phyloP scores from a whole-genome alignment of 2,113 vertebrate genomes.

The Microcebus tavaratra region DNA sequence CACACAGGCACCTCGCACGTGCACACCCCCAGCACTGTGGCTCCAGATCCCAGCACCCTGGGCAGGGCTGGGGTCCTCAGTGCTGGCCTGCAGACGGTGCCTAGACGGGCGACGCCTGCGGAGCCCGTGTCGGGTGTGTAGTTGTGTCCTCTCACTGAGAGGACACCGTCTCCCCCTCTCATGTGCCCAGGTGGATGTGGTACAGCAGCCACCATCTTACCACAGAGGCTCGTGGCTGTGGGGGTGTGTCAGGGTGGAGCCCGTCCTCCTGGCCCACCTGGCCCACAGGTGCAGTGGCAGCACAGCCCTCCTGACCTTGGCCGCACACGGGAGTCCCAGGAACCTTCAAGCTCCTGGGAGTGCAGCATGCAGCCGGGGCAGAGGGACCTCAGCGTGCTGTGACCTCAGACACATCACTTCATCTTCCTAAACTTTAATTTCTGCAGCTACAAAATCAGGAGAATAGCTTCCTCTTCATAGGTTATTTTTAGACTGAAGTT shows the following conservation, averaged over 20 bases:
- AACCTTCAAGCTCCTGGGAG: neutral
- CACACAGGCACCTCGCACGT: neutral
- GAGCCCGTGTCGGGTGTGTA: neutral
- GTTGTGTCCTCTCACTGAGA: no score
- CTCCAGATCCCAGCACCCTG: neutral
- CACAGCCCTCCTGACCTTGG: neutral
- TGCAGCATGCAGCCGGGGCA: no score
- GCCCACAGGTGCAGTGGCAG: no score
- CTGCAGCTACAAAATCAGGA: neutral
- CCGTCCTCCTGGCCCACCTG: neutral
- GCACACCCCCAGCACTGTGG: no score
- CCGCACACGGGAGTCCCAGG: neutral
- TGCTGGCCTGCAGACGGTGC: neutral
- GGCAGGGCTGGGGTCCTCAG: rapidly evolving
- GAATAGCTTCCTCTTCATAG: no score
- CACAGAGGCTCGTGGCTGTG: neutral
- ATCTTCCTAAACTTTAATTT: neutral
- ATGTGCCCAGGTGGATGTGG: no score
- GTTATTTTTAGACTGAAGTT: neutral
- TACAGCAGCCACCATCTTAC: neutral
- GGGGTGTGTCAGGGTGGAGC: neutral
- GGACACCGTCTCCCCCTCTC: neutral
- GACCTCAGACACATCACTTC: no score
- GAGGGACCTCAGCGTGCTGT: neutral
- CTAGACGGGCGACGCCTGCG: rapidly evolving